Base-by-base conservation (phyloP, 1,140 invertebrate genomes). In the Lepidurus packardi region DNA sequence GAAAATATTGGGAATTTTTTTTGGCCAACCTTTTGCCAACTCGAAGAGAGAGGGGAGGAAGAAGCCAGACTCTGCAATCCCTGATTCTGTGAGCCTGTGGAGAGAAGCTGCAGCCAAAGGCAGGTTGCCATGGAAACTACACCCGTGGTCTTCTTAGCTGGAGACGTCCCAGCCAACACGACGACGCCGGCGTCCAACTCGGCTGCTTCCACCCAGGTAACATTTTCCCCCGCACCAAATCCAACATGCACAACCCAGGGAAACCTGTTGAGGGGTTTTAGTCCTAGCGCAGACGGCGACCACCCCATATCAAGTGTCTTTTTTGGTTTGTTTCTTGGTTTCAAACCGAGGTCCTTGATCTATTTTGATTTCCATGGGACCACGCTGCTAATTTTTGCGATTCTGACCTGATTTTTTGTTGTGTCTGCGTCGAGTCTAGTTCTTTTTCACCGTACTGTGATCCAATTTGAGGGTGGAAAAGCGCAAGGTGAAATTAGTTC, bases 111-210 rank as follows among this genome's bases (percentile, higher is more conserved):
- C 53, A 9, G 53, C 16, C 16, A 65, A 65, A 65, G 53, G 53
- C 53, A n/a, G 21, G 53, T 65, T 65, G 53, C 21, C 53, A 65
- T 65, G 53, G 53, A 65, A 65, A 65, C 53, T 7, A 65, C 53
- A 65, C 53, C 53, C 53, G 53, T 65, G 53, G 53, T n/a, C 53
- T 65, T 65, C 53, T 65, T 65, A 21, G 53, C 53, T 65, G 53
- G 9, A 13, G 53, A 65, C 53, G 53, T 65, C 53, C 16, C 16
- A 16, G 13, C 53, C 9, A 65, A 65, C 53, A 65, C 16, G 53
- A 65, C 53, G 53, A 65, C 53, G 53, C 53, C 53, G 53, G 53
- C 53, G 53, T 65, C 53, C 21, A 65, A 16, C 53, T 13, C 6
- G 4, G 53, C 53, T 65, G 53, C 53, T 65, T 65, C 53, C n/a